phyloP scores from a whole-genome alignment of 2,113 vertebrate genomes.

The Centropus unirufus region DNA sequence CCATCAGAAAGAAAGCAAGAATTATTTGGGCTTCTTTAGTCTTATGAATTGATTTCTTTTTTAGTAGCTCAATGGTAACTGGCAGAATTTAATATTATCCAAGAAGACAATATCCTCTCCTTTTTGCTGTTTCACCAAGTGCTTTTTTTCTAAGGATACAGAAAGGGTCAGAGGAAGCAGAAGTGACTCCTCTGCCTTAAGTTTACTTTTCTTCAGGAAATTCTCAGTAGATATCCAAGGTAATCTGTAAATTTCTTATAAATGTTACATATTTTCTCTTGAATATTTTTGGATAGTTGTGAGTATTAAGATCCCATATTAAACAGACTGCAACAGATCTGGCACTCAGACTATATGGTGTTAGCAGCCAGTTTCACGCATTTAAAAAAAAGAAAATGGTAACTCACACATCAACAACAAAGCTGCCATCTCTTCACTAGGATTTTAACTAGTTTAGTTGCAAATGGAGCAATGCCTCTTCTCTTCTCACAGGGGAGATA shows the following conservation, averaged over 20 bases:
- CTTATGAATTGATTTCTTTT: background rate
- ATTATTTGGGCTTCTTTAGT: background rate
- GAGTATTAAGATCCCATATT: background rate
- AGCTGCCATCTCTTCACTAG: background rate
- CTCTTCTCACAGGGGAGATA: background rate
- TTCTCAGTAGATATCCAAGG: background rate
- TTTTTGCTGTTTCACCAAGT: background rate
- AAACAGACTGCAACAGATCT: background rate
- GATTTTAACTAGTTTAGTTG: background rate
- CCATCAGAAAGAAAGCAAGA: background rate
- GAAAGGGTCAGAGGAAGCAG: background rate
- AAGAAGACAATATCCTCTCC: background rate
- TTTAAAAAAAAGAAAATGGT: background rate
- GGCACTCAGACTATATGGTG: background rate
- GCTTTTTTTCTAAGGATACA: background rate
- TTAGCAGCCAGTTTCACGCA: background rate
- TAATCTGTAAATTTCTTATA: background rate
- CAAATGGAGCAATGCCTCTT: fast-evolving
- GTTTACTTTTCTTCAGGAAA: background rate
- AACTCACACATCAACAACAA: background rate
- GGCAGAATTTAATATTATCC: background rate
- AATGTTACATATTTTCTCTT: background rate
- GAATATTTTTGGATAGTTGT: background rate
- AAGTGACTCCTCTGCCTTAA: background rate
- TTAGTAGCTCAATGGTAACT: background rate